Base-by-base conservation (phyloP, 1,140 invertebrate species). In the Drosophila aff. region DNA sequence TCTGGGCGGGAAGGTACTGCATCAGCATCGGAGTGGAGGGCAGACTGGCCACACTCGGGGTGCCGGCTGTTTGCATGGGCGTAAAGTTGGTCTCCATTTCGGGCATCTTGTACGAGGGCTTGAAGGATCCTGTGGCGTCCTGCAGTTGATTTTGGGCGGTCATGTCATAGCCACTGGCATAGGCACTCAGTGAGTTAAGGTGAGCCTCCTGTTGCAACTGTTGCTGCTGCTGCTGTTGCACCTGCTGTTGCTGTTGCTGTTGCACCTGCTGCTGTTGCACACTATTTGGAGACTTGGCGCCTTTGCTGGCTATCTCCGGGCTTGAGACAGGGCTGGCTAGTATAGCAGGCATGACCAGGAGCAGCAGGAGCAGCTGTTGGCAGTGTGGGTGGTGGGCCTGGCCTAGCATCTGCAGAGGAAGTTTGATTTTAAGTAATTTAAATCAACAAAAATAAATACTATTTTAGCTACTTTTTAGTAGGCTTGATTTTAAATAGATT, bases 1-100 rank as follows among this genome's bases (percentile, higher is more conserved):
- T 44, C 21, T 91, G 87, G 3, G 92, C 81, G 6, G 91, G 85
- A 9, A 93, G 62, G 60, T 93, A 93, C 55, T 93, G 92, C 94
- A 96, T 92, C 96, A 97, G 76, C 92, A 95, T 84, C 77, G 94
- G 60, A 62, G 94, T 57, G 94, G 95, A 79, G 15, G 83, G 87
- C 21, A 87, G 36, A 8, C 57, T 68, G 47, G 65, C 33, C 47
- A 89, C 46, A 28, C 68, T 81, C 7, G 63, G 50, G 1, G 69
- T 74, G 3, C 69, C 58, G 0, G 55, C 66, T 2, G 65, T 58
- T 26, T 92, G 91, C 69, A 92, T 91, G 10, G 91, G 91, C 41
- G 85, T 84, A 43, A 92, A 92, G 60, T 92, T 92, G 5, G 85
- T 92, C 40, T 92, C 91, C 72, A 91, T 79, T 67, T 92, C 91